Conservation (phyloP, 2,113 vertebrate species). For the Platanista minor region DNA sequence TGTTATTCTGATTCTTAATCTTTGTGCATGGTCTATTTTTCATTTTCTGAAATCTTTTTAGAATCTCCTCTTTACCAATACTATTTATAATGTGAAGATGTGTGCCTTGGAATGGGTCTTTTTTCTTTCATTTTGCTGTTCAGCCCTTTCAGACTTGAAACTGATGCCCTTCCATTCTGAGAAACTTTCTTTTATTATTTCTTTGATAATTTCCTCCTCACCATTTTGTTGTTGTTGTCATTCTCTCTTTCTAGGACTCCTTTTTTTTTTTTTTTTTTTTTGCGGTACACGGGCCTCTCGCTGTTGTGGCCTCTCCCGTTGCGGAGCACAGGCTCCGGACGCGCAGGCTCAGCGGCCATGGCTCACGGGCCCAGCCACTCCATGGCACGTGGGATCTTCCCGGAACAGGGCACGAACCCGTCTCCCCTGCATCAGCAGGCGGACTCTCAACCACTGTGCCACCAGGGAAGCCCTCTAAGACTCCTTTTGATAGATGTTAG, state of each 20-base stretch:
- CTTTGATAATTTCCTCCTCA: neutral
- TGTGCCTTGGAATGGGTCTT: neutral
- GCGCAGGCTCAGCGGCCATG: no score
- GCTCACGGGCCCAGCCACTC: no score
- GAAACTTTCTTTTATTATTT: neutral
- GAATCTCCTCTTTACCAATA: neutral
- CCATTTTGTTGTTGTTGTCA: neutral
- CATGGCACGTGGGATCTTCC: no score
- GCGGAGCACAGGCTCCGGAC: no score
- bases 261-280: neutral
- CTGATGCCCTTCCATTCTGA: neutral
- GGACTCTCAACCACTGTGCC: no score
- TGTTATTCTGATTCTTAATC: neutral
- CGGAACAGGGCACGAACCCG: no score
- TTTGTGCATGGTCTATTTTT: neutral
- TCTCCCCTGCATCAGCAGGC: no score
- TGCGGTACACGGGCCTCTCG: no score
- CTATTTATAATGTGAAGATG: neutral
- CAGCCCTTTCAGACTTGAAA: neutral
- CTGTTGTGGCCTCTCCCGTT: no score
- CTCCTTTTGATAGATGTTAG: neutral
- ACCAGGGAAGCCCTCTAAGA: neutral
- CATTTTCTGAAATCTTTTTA: neutral
- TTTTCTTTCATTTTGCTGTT: conserved; percentile 2
- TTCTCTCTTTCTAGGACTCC: neutral